These are phyloP conservation scores for Cygnus buccinator DNA, from an alignment of 2,113 vertebrate species.

Conservation along the genomic window DNA sequence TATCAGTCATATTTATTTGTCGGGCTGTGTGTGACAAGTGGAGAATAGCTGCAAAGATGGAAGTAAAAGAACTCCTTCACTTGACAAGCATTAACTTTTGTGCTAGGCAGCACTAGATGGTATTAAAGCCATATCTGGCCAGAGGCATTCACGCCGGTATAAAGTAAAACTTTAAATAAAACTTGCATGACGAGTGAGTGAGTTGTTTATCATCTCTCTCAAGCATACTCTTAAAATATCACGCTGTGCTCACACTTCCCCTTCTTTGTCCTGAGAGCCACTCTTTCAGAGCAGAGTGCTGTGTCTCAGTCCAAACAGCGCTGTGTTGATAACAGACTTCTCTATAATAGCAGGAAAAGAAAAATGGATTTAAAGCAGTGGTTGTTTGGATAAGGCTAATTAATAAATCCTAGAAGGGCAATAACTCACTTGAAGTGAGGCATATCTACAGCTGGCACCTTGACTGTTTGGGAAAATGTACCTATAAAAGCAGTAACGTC, in stretches of 20 bases:
- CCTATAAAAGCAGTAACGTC: not conserved
- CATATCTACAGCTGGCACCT: slow-evolving; percentile 29
- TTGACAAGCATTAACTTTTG: not conserved
- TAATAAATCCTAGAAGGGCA: slow-evolving; percentile 20
- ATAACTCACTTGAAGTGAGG: slow-evolving; percentile 12
- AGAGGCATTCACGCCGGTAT: not conserved
- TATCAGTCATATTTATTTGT: not conserved
- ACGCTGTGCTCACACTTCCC: not conserved
- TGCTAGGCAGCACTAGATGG: fast-evolving
- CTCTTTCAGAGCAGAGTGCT: not conserved
- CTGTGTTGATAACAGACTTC: not conserved
- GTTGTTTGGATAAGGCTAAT: slow-evolving; percentile 55
- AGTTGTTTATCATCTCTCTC: not conserved
- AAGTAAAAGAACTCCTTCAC: not conserved
- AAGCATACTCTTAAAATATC: not conserved
- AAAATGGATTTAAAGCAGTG: not conserved
- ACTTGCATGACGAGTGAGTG: not conserved
- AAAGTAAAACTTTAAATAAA: slow-evolving; percentile 7
- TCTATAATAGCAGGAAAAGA: not conserved
- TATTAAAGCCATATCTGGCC: not conserved
- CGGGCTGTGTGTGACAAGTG: not conserved
- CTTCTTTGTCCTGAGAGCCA: not conserved
- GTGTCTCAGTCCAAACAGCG: fast-evolving
- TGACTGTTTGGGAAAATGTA: not conserved
- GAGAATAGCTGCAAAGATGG: not conserved